Conservation (phyloP, 2,797 vertebrate genomes). For the Myripristis murdjan region DNA sequence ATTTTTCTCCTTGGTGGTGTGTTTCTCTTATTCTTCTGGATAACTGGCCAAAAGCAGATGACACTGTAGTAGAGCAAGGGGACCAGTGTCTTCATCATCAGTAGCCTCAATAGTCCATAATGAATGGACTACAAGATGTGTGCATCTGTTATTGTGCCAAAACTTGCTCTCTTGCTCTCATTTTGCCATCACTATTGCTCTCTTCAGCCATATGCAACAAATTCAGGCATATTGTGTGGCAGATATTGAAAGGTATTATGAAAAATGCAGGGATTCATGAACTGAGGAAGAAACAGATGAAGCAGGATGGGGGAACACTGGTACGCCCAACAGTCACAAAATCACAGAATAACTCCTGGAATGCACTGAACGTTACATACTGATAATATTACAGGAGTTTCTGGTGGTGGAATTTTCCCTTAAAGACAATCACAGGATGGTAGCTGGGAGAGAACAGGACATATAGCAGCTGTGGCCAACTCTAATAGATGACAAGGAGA, state of each 20-base stretch:
- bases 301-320: too few species aligned
- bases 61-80: background rate
- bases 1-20: background rate
- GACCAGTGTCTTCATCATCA: background rate
- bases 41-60: background rate
- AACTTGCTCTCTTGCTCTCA: too few species aligned
- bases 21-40: background rate
- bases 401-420: constrained; percentile 10
- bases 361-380: too few species aligned
- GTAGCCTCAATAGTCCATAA: background rate
- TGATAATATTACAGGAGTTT: background rate
- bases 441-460: background rate
- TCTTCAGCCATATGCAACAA: background rate
- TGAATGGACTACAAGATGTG: background rate
- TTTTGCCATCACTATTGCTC: background rate
- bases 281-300: background rate
- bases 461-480: background rate
- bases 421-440: constrained; percentile 22
- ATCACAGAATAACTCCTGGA: too few species aligned
- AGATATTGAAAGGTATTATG: constrained; percentile 23
- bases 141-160: background rate
- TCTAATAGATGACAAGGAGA: background rate
- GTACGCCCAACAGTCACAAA: too few species aligned
- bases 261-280: constrained; percentile 22
- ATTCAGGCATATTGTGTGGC: background rate